Evolutionary conservation across 2,888 invertebrate genomes (phyloP).

Genomic region (Standfussiana lucernea): DNA sequence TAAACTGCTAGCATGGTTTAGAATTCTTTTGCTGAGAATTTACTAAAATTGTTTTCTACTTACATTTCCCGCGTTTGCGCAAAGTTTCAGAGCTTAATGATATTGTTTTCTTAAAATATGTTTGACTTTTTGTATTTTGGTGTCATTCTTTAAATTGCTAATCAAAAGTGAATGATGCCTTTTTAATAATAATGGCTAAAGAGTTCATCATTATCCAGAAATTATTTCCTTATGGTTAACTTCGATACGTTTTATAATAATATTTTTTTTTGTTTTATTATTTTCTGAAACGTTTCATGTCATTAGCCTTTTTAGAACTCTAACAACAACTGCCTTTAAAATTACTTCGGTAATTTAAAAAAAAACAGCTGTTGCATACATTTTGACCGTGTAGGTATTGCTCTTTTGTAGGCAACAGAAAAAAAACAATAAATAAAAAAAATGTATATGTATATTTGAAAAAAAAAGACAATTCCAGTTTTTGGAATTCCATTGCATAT

Average conservation of each 20-base stretch:
- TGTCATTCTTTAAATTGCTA: background rate
- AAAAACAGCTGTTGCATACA: too few relatives aligned
- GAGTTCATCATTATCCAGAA: background rate
- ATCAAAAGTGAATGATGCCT: background rate
- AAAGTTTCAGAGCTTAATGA: slow-evolving; percentile 21
- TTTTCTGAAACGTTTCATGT: background rate
- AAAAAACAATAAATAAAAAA: too few relatives aligned
- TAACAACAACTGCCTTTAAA: background rate
- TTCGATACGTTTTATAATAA: background rate
- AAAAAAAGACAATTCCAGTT: too few relatives aligned
- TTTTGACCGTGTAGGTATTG: too few relatives aligned
- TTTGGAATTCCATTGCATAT: too few relatives aligned
- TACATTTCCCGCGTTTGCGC: slow-evolving; percentile 11
- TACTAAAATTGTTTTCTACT: slow-evolving; percentile 34
- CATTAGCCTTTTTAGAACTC: background rate
- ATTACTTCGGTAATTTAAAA: too few relatives aligned
- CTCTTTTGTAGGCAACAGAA: too few relatives aligned
- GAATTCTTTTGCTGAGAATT: slow-evolving; percentile 47
- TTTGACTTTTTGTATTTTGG: background rate
- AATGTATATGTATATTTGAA: too few relatives aligned
- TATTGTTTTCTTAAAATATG: slow-evolving; percentile 18
- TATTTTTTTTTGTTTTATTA: background rate
- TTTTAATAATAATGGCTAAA: background rate
- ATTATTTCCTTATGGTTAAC: background rate
- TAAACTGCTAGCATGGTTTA: slow-evolving; percentile 56